Evolutionary conservation across 2,113 vertebrate genomes (phyloP), one percentile per base, ranked within the genome.

Genomic region (Petromus typicus): DNA sequence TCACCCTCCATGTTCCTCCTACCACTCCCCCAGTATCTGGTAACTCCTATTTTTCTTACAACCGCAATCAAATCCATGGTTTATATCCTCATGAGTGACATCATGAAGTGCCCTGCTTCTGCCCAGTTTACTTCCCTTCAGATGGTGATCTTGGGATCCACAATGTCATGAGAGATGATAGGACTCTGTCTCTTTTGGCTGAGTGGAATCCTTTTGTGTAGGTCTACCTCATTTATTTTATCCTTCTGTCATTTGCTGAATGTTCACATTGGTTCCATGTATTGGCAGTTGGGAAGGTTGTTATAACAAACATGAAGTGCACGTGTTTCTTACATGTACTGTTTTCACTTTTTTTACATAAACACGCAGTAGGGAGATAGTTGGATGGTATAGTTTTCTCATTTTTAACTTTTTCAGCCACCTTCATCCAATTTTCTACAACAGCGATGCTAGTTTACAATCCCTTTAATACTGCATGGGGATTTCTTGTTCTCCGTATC

Each of bases 391-490:
- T 0, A 7, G 37, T 57, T 66, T 2, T 45, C 57, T 1, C 45
- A 14, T 27, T 40, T 54, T 66, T 22, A 73, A 30, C 25, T 64
- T 57, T 85, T 78, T 40, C 25, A 78, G 20, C 2, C 20, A n/a
- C 14, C 20, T 2, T 8, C 18, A 34, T 27, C 57, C 2, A 56
- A 22, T 79, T 79, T 67, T 22, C 30, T 14, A n/a, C 27, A 79
- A n/a, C 9, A 13, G 6, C 12, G 34, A 6, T 45, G 48, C 7
- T 43, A 18, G 64, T 25, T 56, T 64, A 8, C 37, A 43, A 27
- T 34, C 13, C 2, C 18, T 56, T 27, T 0, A 43, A 3, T 0
- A 57, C 5, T 0, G 34, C 20, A 20, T 11, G 10, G 67, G 48
- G 16, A 1, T 20, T 66, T 54, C 30, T 25, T 13, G 57, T 57